Conservation (phyloP, 2,888 invertebrate genomes). For the Drosophila greeni region DNA sequence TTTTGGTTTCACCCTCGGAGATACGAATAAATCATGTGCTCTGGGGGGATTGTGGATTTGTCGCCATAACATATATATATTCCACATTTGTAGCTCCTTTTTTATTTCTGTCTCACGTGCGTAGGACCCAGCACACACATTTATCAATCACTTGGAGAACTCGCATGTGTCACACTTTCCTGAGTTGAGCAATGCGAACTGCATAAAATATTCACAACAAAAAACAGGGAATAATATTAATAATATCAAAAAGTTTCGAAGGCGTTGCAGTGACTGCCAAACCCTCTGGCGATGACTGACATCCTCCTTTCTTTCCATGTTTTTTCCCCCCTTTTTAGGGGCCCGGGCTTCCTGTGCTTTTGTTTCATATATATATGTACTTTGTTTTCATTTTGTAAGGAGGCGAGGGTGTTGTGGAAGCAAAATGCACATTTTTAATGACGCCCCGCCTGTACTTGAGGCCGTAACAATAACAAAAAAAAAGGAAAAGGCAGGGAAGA, state of each 20-base stretch:
- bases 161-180: slow-evolving; percentile 54
- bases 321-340: slow-evolving; percentile 1
- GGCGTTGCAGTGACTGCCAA: slow-evolving; percentile 24
- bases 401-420: slow-evolving; percentile 48
- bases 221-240: slow-evolving; percentile 11
- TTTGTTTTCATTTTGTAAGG: slow-evolving; percentile 56
- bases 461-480: slow-evolving; percentile 31
- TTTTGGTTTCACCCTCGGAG: slow-evolving; percentile 26
- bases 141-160: slow-evolving; percentile 59
- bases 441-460: slow-evolving; percentile 65
- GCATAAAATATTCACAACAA: slow-evolving; percentile 54
- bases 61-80: slow-evolving; percentile 10
- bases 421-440: slow-evolving; percentile 71
- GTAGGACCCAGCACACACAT: slow-evolving; percentile 28
- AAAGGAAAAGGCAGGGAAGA: slow-evolving; percentile 16
- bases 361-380: slow-evolving; percentile 38
- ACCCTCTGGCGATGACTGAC: slow-evolving; percentile 16
- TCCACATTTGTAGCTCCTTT: slow-evolving; percentile 2
- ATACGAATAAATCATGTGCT: slow-evolving; percentile 34
- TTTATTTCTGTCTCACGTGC: slow-evolving; percentile 53
- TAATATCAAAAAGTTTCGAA: slow-evolving; percentile 33
- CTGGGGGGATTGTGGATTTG: slow-evolving; percentile 21
- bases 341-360: slow-evolving; percentile 31
- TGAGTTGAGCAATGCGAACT: slow-evolving; percentile 45
- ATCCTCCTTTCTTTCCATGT: not conserved